Base-by-base conservation (phyloP, 2,797 vertebrate genomes). In the Microhierax caerulescens region DNA sequence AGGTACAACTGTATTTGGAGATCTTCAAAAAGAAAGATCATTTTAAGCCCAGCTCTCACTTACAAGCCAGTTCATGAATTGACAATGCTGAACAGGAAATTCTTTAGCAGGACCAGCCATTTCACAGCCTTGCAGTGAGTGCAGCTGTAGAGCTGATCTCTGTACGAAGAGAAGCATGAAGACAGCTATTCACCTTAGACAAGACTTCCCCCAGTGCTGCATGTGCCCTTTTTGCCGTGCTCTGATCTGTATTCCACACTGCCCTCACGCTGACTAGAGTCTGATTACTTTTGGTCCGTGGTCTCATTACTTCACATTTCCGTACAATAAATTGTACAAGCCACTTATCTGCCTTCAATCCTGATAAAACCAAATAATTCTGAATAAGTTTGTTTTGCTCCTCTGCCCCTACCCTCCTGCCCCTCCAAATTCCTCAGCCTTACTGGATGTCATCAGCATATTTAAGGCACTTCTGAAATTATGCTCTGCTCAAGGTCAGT, bases 401-500 rank as follows among this genome's bases (percentile, higher is more conserved):
- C 64, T 47, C 25, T 10, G 19, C 50, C 37, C 17, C 60, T 32
- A 36, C 25, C 50, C 68, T 32, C 39, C 57, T 73, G 27, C 56
- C 34, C 72, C 61, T 54, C 56, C 60, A 37, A 13, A 63, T 90
- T 78, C 48, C 69, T 21, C 70, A 54, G 83, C 63, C 22, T 93
- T 69, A 15, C 59, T 90, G 76, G 82, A 60, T 47, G 24, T 54
- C 87, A 75, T 91, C 92, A 78, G 91, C 91, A 85, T 80, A 72
- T 50, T 80, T 96, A 83, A 75, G 24, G 94, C 86, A 85, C 17
- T 88, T 36, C 10, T 53, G 80, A 95, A 96, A 95, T 92, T 73
- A 81, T 51, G 57, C 87, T 77, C 79, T 11, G 10, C 75, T 93
- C 45, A 68, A 37, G 39, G 93, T 87, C 76, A 48, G 39, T 8